These are phyloP conservation scores for Labrus mixtus DNA, from an alignment of 2,113 vertebrate species.

Conservation along the genomic window DNA sequence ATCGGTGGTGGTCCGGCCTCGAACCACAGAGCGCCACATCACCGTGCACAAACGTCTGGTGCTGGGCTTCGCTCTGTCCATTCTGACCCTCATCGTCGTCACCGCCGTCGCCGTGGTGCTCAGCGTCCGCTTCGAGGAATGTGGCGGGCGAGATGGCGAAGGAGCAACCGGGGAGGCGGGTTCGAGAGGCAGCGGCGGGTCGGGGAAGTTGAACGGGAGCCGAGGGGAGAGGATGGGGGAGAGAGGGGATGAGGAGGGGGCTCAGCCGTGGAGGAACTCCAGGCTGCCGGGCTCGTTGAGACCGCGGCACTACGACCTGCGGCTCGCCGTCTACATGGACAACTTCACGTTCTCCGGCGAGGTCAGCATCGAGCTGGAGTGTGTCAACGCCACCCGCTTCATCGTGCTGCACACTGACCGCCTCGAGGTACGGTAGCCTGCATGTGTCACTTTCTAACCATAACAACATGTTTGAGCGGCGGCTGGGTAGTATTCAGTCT, in stretches of 20 bases:
- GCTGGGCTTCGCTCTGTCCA: conserved; percentile 91
- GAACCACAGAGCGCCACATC: conserved; percentile 91
- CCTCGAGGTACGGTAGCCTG: conserved; percentile 77
- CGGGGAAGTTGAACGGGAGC: conserved; percentile 68
- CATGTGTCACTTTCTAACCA: no score
- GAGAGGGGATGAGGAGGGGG: conserved; percentile 73
- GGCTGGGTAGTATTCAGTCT: no score
- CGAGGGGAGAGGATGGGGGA: conserved; percentile 73
- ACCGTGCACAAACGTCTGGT: conserved; percentile 91
- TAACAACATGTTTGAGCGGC: no score
- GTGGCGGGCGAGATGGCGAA: conserved; percentile 70
- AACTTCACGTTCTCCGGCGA: conserved; percentile 97
- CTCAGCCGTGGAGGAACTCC: conserved; percentile 88
- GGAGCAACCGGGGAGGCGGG: conserved; percentile 47
- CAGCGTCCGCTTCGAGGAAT: conserved; percentile 91
- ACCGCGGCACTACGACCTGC: conserved; percentile 94
- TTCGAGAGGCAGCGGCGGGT: conserved; percentile 56
- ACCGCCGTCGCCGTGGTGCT: conserved; percentile 92
- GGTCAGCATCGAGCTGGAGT: conserved; percentile 93
- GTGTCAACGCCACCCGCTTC: conserved; percentile 90
- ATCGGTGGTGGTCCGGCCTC: conserved; percentile 85
- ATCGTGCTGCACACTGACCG: conserved; percentile 93
- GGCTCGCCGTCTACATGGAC: conserved; percentile 91
- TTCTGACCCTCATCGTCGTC: conserved; percentile 91
- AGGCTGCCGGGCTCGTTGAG: conserved; percentile 87